Evolutionary conservation across 1,140 invertebrate species (phyloP), one percentile per base, ranked within the genome.

Genomic region (Ceratina japonica): DNA sequence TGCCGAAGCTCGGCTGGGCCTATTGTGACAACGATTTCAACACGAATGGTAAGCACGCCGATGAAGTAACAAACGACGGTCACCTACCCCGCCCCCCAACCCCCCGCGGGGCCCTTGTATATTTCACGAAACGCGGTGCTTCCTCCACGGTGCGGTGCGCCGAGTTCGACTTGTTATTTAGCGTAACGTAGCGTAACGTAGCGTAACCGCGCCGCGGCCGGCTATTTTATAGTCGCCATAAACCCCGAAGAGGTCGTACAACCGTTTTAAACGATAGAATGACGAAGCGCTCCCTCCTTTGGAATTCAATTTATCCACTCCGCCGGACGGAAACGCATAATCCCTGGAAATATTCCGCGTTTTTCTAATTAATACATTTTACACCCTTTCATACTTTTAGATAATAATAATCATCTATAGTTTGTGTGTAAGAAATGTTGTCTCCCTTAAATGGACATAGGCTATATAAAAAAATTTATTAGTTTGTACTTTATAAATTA

Each of bases 1-100:
- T 91, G 16, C 92, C 93, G 0, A 92, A 94, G 3, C 92, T 97
- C 27, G 94, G 94, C 12, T 97, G 96, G 96, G 95, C 94, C 63
- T 92, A 92, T 13, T 96, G 96, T 86, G 89, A 94, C 52, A 96
- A 97, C 84, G 92, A 93, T 2, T 97, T 95, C 92, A 96, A 97
- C 87, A 94, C 94, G 20, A 85, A 89, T 3, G 86, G 94, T 95
- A 90, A 94, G 93, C 92, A 76, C 22, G 20, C 51, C 27, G 51
- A 70, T 70, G 52, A 70, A 70, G 56, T 31, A 54, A 54, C 66
- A 4, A 16, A 31, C 24, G n/a, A 56, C 24, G 27, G 10, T 22
- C 20, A 31, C n/a, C n/a, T n/a, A n/a, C n/a, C n/a, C n/a, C n/a
- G n/a, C n/a, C n/a, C n/a, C n/a, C n/a, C n/a, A n/a, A n/a, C 4